These are phyloP conservation scores for Podabrus alpinus DNA, from an alignment of 2,888 invertebrate species.

Conservation along the genomic window DNA sequence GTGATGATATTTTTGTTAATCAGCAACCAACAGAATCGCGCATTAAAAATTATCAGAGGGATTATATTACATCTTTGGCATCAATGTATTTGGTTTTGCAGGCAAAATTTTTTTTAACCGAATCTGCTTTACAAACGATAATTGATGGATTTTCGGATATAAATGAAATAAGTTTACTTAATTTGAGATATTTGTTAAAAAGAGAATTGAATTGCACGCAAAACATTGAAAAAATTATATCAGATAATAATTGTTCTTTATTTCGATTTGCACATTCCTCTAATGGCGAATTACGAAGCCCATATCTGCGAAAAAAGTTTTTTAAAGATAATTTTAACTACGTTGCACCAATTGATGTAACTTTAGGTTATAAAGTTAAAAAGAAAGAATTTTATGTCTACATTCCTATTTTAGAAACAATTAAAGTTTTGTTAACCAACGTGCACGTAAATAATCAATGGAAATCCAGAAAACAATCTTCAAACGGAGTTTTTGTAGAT, in stretches of 20 bases:
- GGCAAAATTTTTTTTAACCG: slow-evolving; percentile 8
- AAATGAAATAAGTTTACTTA: no score
- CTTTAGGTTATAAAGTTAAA: not conserved
- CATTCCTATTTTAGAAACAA: not conserved
- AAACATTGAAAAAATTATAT: no score
- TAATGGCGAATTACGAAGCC: not conserved
- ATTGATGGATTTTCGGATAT: slow-evolving; percentile 8
- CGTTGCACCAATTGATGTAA: slow-evolving; percentile 9
- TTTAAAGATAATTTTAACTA: slow-evolving; percentile 21
- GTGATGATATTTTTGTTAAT: not conserved
- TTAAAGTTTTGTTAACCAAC: not conserved
- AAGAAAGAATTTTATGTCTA: not conserved
- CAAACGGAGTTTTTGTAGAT: not conserved
- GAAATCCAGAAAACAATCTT: not conserved
- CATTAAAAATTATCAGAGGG: not conserved
- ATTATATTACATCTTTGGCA: not conserved
- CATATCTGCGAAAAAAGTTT: slow-evolving; percentile 14
- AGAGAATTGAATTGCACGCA: no score
- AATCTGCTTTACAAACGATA: slow-evolving; percentile 9
- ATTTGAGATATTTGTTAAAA: no score
- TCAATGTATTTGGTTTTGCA: slow-evolving; percentile 6
- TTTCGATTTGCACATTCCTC: not conserved
- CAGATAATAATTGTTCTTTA: slow-evolving; percentile 4
- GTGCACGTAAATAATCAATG: not conserved
- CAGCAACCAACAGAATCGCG: not conserved